These are phyloP conservation scores for Chloroclystis v-ata DNA, from an alignment of 2,888 invertebrate genomes.

Conservation along the genomic window DNA sequence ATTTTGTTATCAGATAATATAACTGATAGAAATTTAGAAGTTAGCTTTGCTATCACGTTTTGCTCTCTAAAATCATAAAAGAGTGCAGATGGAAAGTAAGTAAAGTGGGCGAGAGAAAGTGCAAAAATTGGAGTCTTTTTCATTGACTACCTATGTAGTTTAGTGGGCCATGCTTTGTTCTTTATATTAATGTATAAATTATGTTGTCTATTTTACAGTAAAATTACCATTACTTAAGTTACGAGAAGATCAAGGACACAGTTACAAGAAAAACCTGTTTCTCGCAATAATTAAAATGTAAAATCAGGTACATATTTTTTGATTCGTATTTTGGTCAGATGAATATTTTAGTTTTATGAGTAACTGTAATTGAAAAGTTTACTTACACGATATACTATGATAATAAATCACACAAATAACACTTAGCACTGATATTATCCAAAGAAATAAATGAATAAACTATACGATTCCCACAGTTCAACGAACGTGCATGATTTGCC, in stretches of 20 bases:
- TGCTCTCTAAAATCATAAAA: slow-evolving; percentile 10
- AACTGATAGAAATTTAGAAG: slow-evolving; percentile 4
- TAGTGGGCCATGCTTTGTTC: slow-evolving; percentile 44
- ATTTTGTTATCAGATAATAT: slow-evolving; percentile 5
- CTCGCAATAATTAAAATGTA: slow-evolving; percentile 34
- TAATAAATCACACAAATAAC: slow-evolving; percentile 26
- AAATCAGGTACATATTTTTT: slow-evolving; percentile 34
- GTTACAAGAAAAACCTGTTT: slow-evolving; percentile 56
- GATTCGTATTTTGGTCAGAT: background rate
- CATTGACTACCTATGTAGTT: slow-evolving; percentile 33
- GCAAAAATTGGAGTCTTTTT: slow-evolving; percentile 27
- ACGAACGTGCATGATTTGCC: slow-evolving; percentile 57
- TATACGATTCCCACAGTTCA: slow-evolving; percentile 34
- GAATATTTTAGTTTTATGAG: background rate
- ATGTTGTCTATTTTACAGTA: slow-evolving; percentile 12
- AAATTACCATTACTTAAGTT: slow-evolving; percentile 39
- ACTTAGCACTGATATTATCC: slow-evolving; percentile 29
- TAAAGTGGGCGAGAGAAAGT: slow-evolving; percentile 39
- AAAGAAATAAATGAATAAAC: slow-evolving; percentile 24
- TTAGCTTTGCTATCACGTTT: background rate
- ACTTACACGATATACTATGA: slow-evolving; percentile 33
- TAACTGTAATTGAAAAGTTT: background rate
- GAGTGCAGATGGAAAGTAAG: slow-evolving; percentile 13
- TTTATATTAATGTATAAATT: too few species aligned
- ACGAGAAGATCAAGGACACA: slow-evolving; percentile 49